Evolutionary conservation across 2,888 invertebrate genomes (phyloP).

Genomic region (Drosophila conformis): DNA sequence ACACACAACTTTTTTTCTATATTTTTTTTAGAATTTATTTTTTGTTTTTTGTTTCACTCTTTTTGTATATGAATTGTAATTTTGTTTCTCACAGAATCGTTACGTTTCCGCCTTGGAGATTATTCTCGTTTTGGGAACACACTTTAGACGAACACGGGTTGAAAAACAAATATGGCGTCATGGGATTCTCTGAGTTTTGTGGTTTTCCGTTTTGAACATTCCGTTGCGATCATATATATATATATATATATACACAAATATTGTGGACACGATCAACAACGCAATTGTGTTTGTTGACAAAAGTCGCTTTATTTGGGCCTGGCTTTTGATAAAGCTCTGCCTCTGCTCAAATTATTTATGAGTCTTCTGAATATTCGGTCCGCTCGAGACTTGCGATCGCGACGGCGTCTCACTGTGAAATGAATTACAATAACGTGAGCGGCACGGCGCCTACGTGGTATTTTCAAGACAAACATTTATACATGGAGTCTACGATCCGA

Average conservation of each 20-base stretch:
- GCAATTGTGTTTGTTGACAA: conserved; percentile 23
- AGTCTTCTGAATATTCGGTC: conserved; percentile 23
- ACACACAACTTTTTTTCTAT: conserved; percentile 12
- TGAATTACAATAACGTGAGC: conserved; percentile 62
- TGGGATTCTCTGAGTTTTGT: conserved; percentile 61
- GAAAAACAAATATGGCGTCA: conserved; percentile 81
- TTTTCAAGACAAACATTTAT: conserved; percentile 21
- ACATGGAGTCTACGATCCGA: conserved; percentile 2
- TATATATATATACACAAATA: neutral
- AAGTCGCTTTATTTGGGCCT: conserved; percentile 30
- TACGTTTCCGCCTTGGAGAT: conserved; percentile 40
- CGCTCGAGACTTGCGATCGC: conserved; percentile 74
- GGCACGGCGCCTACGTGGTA: conserved; percentile 65
- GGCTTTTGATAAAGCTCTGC: conserved; percentile 19
- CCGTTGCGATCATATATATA: conserved; percentile 12
- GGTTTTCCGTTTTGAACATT: conserved; percentile 58
- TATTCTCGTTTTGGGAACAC: conserved; percentile 32
- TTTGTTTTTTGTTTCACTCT: conserved; percentile 36
- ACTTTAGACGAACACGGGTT: conserved; percentile 49
- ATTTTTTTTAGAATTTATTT: conserved; percentile 31
- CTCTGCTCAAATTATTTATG: conserved; percentile 23
- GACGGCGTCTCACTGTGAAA: conserved; percentile 79
- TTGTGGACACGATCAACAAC: conserved; percentile 13
- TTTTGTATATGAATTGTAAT: conserved; percentile 32
- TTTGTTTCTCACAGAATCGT: conserved; percentile 31